These are phyloP conservation scores for Coregonus sp. DNA, from an alignment of 2,797 vertebrate species.

Conservation along the genomic window DNA sequence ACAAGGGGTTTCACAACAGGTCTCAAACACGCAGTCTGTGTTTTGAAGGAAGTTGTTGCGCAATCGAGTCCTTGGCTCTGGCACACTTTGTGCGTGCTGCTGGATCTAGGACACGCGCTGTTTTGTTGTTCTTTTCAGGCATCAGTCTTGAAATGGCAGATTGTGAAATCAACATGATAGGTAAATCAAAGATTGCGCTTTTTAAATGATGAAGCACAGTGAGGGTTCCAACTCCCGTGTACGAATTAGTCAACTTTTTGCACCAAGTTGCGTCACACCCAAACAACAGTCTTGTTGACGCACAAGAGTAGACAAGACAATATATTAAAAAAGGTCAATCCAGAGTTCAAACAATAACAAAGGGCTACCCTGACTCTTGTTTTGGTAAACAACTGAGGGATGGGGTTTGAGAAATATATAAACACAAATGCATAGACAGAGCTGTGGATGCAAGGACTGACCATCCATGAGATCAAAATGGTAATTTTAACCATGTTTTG, in stretches of 20 bases:
- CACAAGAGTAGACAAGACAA: no score
- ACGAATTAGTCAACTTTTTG: neutral
- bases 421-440: no score
- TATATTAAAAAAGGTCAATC: no score
- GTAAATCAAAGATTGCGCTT: neutral
- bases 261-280: neutral
- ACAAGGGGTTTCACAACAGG: slow-evolving; percentile 51
- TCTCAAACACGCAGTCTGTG: slow-evolving; percentile 54
- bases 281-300: no score
- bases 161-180: neutral
- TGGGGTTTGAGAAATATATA: no score
- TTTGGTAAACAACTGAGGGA: no score
- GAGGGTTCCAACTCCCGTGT: neutral
- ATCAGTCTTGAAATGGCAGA: neutral
- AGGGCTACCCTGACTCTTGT: no score
- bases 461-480: no score
- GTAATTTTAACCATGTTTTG: no score
- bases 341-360: no score
- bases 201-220: neutral
- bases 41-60: slow-evolving; percentile 53
- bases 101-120: slow-evolving; percentile 9
- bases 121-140: slow-evolving; percentile 1
- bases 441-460: no score
- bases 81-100: neutral
- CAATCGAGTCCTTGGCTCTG: slow-evolving; percentile 41